Conservation (phyloP, 2,888 invertebrate species). For the Theretra japonica region DNA sequence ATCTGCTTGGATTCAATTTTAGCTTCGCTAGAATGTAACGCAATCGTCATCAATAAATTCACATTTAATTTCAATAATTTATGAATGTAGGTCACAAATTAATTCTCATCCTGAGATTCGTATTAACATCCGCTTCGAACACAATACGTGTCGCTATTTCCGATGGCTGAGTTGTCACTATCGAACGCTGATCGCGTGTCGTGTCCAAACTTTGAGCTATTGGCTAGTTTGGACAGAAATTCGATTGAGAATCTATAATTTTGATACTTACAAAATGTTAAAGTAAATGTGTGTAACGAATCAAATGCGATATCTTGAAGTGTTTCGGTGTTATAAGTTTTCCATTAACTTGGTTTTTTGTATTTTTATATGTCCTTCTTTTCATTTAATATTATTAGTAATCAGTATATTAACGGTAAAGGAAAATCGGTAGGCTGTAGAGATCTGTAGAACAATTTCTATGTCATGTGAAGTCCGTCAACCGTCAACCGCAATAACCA, state of each 20-base stretch:
- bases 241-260: not conserved
- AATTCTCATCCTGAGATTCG: conserved; percentile 1
- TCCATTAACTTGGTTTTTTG: no score
- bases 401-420: no score
- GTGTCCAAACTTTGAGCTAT: not conserved
- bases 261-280: not conserved
- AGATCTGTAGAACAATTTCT: no score
- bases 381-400: no score
- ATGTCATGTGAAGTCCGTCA: no score
- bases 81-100: not conserved
- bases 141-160: conserved; percentile 40
- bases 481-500: no score
- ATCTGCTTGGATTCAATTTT: no score
- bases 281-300: not conserved
- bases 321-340: no score
- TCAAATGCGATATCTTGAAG: no score
- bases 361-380: no score
- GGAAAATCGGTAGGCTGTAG: no score
- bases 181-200: conserved; percentile 4
- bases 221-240: not conserved
- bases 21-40: no score
- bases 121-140: conserved; percentile 32
- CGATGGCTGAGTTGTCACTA: conserved; percentile 28
- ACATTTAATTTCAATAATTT: not conserved
- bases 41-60: not conserved